These are phyloP conservation scores for Disparrhopalites patrizii DNA, from an alignment of 2,888 invertebrate genomes.

Conservation along the genomic window DNA sequence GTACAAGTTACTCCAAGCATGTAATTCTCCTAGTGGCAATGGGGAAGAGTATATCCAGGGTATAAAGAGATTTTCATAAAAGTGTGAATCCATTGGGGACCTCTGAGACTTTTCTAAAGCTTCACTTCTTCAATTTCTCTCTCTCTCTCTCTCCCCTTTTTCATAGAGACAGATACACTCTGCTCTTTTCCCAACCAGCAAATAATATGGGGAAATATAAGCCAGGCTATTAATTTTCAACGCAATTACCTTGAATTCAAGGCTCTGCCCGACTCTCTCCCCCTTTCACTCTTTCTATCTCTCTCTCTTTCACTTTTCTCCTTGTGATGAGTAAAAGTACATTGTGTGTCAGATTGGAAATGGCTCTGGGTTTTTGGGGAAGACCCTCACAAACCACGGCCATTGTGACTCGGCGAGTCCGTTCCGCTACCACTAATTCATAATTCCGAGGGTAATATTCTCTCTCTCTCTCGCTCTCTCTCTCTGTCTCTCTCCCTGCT, in stretches of 20 bases:
- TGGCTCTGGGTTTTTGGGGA: too few species aligned
- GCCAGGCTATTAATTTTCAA: constrained; percentile 27
- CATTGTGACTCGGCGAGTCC: too few species aligned
- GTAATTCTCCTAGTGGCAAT: constrained; percentile 6
- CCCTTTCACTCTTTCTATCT: too few species aligned
- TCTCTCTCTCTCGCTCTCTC: not conserved
- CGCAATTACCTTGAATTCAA: constrained; percentile 20
- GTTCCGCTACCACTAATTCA: constrained; percentile 15
- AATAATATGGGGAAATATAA: constrained; percentile 17
- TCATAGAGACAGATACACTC: not conserved
- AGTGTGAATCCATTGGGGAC: constrained; percentile 28
- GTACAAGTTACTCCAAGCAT: not conserved
- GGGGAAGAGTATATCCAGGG: constrained; percentile 5
- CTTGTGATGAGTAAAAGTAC: too few species aligned
- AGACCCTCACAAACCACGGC: too few species aligned
- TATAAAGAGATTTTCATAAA: constrained; percentile 24
- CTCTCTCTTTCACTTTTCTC: too few species aligned
- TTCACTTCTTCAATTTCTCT: not conserved
- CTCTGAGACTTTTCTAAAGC: constrained; percentile 3
- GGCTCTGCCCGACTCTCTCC: too few species aligned
- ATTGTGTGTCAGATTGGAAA: too few species aligned
- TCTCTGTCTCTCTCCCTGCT: constrained; percentile 1
- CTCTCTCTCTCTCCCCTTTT: not conserved
- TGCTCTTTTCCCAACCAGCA: constrained; percentile 3
- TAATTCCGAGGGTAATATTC: constrained; percentile 13